Evolutionary conservation across 1,140 invertebrate genomes (phyloP), one percentile per base, ranked within the genome.

Genomic region (Nasonia giraulti): DNA sequence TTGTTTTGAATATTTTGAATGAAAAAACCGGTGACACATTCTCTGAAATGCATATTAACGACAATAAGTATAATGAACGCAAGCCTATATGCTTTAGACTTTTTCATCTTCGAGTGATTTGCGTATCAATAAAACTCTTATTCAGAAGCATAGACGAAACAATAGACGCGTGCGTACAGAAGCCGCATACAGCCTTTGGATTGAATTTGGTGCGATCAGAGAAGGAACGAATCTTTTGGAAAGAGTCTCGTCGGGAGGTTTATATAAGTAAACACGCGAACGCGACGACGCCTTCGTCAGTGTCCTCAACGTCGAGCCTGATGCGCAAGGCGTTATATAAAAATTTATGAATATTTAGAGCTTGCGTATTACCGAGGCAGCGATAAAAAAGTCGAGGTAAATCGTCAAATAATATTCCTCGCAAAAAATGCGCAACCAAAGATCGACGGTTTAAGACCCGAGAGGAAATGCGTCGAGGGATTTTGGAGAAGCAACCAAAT

Each of bases 261-360:
- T 75, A 75, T 75, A n/a, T 75, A 75, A 37, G 33, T 4, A 37
- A 40, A 40, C 76, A 71, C 62, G 40, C 5, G 55, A 31, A 62
- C 17, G 47, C 12, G 47, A n/a, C 55, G 55, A 62, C 20, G 40
- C 10, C 5, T 44, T 44, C 40, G 27, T 55, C 50, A 4, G 14
- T 55, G 74, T 68, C 55, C 6, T n/a, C 23, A 23, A 82, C 66
- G 33, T 50, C 80, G 23, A 73, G 33, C 40, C n/a, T 62, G 50
- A 14, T n/a, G 17, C 17, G 55, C 55, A n/a, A 40, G 40, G 71
- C 47, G 79, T 86, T 86, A 86, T 37, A 83, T 83, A 86, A 86
- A 86, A 86, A 83, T 80, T 55, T 74, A 82, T 79, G 85, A 82
- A 86, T 82, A 86, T 79, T 82, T 66, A 82, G 74, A 62, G 55